phyloP scores from a whole-genome alignment of 2,113 vertebrate species.

The Brienomyrus brachyistius region DNA sequence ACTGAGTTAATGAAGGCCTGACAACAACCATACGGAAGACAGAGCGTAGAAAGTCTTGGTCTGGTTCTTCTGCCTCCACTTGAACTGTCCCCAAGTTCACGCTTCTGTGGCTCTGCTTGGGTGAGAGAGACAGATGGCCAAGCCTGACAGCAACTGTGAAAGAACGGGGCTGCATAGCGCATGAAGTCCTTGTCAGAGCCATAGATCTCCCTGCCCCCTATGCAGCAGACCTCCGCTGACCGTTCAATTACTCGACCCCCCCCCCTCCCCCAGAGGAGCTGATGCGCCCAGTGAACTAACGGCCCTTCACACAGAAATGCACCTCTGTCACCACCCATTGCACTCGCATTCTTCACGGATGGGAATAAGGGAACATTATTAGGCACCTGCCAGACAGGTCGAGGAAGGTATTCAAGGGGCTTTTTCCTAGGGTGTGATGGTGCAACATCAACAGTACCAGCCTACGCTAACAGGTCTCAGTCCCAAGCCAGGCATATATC shows the following conservation, averaged over 20 bases:
- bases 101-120: background rate
- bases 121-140: conserved; percentile 27
- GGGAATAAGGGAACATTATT: conserved; percentile 1
- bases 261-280: conserved; percentile 52
- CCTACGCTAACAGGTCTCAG: background rate
- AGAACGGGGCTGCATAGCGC: conserved; percentile 43
- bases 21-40: background rate
- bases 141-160: conserved; percentile 33
- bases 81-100: background rate
- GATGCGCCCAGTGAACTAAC: conserved; percentile 48
- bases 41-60: background rate
- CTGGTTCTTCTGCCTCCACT: background rate
- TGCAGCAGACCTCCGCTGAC: conserved; percentile 45
- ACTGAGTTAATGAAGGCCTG: background rate
- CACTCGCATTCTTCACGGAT: conserved; percentile 5
- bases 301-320: conserved; percentile 41
- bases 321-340: background rate
- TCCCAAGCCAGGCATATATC: background rate
- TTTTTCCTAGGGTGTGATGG: background rate
- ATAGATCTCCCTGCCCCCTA: conserved; percentile 52
- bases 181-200: conserved; percentile 48
- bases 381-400: background rate
- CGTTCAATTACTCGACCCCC: conserved; percentile 47
- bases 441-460: background rate
- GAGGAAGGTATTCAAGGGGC: background rate